phyloP scores from a whole-genome alignment of 2,888 invertebrate species.

The Sepiola atlantica region DNA sequence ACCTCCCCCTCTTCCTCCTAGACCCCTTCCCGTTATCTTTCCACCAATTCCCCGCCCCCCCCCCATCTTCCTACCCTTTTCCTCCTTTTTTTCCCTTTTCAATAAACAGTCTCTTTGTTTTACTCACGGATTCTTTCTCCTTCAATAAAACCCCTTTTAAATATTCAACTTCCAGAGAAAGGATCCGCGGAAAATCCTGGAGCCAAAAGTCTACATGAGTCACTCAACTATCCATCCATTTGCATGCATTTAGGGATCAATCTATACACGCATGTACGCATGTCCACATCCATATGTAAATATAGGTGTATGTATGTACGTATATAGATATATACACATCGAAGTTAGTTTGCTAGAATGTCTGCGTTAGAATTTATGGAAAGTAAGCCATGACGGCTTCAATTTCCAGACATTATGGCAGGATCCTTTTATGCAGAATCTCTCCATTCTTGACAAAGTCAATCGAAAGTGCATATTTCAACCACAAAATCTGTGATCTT shows the following conservation, averaged over 20 bases:
- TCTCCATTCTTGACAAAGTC: not conserved
- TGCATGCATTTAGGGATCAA: not conserved
- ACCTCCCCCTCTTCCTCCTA: not conserved
- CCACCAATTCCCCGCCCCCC: not conserved
- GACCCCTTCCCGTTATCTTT: not conserved
- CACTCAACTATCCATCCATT: constrained; percentile 13
- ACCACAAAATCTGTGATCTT: not conserved
- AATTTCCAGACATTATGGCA: constrained; percentile 7
- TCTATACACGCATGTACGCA: not conserved
- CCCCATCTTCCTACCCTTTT: not conserved
- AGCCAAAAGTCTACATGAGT: constrained; percentile 10
- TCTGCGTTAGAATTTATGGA: not conserved
- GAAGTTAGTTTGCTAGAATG: not conserved
- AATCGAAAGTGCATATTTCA: not conserved
- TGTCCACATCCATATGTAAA: not conserved
- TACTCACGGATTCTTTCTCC: not conserved
- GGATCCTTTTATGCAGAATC: not conserved
- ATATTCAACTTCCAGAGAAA: not conserved
- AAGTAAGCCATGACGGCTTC: not conserved
- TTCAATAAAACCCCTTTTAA: constrained; percentile 22
- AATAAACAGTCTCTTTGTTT: not conserved
- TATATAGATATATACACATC: not conserved
- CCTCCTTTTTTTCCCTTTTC: not conserved
- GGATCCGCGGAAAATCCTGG: not conserved
- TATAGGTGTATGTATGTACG: not conserved